phyloP scores from a whole-genome alignment of 2,113 vertebrate genomes.

The Tachysurus vachellii region DNA sequence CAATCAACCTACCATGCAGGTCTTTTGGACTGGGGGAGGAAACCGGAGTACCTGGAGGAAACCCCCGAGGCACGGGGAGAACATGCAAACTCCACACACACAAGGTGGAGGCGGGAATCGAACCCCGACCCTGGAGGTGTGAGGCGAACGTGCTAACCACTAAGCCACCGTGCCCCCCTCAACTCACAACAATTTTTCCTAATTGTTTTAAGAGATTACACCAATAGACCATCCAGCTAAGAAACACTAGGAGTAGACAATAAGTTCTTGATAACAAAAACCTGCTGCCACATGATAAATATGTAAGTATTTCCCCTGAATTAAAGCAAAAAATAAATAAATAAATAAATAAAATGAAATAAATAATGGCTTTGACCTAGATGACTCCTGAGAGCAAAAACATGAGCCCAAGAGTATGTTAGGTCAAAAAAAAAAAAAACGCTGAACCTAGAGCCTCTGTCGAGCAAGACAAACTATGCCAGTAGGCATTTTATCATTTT shows the following conservation, averaged over 20 bases:
- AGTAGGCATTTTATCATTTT: constrained; percentile 31
- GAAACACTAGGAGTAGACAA: neutral
- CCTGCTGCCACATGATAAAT: constrained; percentile 17
- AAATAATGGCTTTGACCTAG: neutral
- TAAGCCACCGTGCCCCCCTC: too few relatives aligned
- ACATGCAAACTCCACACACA: too few relatives aligned
- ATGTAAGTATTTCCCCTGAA: constrained; percentile 11
- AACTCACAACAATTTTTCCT: constrained; percentile 39
- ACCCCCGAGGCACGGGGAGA: too few relatives aligned
- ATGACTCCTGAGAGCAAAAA: neutral
- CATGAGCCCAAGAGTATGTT: neutral
- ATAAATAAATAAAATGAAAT: too few relatives aligned
- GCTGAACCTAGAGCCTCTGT: constrained; percentile 11
- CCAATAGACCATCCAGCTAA: neutral
- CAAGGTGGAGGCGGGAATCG: too few relatives aligned
- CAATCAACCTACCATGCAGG: too few relatives aligned
- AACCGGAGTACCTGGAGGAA: too few relatives aligned
- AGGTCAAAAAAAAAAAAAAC: constrained; percentile 13
- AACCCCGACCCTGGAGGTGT: too few relatives aligned
- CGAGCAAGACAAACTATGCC: constrained; percentile 27
- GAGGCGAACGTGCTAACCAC: too few relatives aligned
- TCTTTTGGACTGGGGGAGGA: too few relatives aligned
- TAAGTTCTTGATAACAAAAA: constrained; percentile 29
- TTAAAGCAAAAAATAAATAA: constrained; percentile 38
- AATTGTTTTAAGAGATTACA: constrained; percentile 49